Conservation (phyloP, 1,140 invertebrate species). For the Drosophila lini region DNA sequence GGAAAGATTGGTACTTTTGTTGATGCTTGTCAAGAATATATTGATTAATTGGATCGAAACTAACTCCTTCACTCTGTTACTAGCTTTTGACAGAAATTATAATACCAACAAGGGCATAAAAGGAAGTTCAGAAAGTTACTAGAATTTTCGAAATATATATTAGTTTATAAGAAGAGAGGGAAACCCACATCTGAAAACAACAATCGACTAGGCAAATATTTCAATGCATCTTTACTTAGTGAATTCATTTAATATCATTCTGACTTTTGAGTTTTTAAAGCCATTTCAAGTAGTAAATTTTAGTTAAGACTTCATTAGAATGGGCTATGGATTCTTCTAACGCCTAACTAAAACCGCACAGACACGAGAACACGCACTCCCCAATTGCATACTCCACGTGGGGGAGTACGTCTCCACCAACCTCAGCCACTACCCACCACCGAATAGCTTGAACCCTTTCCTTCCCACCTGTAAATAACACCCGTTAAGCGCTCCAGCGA, state of each 20-base stretch:
- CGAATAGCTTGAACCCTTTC: constrained; percentile 8
- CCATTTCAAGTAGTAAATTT: neutral
- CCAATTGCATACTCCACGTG: constrained; percentile 5
- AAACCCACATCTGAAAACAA: too few relatives aligned
- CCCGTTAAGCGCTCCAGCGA: constrained; percentile 48
- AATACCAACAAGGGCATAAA: too few relatives aligned
- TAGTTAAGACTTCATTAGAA: neutral
- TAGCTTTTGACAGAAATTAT: too few relatives aligned
- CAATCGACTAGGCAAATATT: neutral
- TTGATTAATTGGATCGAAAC: too few relatives aligned
- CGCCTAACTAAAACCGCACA: constrained; percentile 31
- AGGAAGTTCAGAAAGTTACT: too few relatives aligned
- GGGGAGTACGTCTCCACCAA: constrained; percentile 16
- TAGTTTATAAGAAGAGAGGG: too few relatives aligned
- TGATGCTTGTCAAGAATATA: too few relatives aligned
- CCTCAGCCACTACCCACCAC: constrained; percentile 4
- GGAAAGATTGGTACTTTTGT: too few relatives aligned
- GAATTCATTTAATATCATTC: neutral
- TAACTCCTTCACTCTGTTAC: too few relatives aligned
- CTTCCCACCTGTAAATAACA: constrained; percentile 63
- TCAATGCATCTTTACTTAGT: neutral
- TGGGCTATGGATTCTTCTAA: neutral
- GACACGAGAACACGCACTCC: constrained; percentile 16
- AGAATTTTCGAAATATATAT: neutral
- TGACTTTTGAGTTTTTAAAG: neutral